These are phyloP conservation scores for Passerculus sandwichensis DNA, from an alignment of 2,797 vertebrate species.

Conservation along the genomic window DNA sequence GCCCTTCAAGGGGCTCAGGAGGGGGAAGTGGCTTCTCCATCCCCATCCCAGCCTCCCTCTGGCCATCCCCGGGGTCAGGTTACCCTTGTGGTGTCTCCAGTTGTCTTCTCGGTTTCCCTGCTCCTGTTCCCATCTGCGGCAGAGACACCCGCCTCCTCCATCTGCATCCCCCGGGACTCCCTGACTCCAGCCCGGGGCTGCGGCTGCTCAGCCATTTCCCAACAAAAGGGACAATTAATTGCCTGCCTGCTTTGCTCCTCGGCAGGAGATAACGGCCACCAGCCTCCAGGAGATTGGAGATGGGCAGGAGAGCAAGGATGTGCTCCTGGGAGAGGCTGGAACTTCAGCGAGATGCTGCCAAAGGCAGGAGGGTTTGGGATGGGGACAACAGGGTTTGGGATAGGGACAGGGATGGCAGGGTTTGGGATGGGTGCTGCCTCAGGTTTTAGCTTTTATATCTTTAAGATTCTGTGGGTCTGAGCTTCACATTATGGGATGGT, in stretches of 20 bases:
- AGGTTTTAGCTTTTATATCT: background rate
- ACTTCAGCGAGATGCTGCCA: background rate
- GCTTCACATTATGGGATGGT: background rate
- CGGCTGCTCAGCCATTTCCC: constrained; percentile 17
- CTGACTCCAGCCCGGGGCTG: background rate
- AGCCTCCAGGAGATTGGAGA: background rate
- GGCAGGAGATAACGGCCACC: background rate
- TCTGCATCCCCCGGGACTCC: background rate
- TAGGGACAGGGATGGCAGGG: background rate
- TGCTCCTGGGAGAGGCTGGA: background rate
- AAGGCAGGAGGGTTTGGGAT: background rate
- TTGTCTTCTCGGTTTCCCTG: background rate
- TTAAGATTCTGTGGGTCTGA: background rate
- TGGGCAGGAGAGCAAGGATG: background rate
- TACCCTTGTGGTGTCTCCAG: background rate
- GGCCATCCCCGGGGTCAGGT: background rate
- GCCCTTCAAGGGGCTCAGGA: background rate
- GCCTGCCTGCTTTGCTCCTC: background rate
- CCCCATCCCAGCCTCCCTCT: background rate
- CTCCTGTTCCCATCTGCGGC: background rate
- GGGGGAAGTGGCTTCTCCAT: background rate
- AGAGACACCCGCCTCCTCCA: background rate
- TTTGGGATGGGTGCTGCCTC: background rate
- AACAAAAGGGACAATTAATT: background rate
- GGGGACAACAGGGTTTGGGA: background rate